Evolutionary conservation across 2,888 invertebrate species (phyloP).

Genomic region (Papilio elwesi): DNA sequence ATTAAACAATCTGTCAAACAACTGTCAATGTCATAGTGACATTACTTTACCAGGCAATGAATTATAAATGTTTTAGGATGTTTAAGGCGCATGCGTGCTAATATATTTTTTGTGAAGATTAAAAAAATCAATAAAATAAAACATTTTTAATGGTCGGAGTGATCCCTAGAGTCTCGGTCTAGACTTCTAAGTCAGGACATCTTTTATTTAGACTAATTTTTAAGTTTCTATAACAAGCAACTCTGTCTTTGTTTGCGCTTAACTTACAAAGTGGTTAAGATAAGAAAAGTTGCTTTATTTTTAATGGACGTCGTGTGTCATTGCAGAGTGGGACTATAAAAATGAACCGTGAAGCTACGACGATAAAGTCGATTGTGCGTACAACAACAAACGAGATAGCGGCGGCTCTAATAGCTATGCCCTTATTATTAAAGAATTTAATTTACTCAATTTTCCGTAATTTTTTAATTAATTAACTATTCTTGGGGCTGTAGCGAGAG

Average conservation of each 20-base stretch:
- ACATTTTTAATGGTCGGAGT: background rate
- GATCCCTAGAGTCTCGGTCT: constrained; percentile 1
- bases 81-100: background rate
- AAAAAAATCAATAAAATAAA: background rate
- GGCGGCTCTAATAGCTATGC: background rate
- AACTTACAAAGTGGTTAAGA: background rate
- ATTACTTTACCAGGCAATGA: background rate
- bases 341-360: constrained; percentile 17
- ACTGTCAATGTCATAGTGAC: constrained; percentile 15
- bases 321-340: constrained; percentile 24
- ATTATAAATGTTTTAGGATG: background rate
- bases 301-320: constrained; percentile 39
- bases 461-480: background rate
- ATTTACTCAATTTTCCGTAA: background rate
- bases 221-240: background rate
- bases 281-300: constrained; percentile 1
- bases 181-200: background rate
- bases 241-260: background rate
- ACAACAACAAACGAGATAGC: background rate
- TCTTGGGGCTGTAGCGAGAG: background rate
- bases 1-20: background rate
- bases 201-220: background rate
- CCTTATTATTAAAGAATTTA: background rate
- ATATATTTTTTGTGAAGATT: background rate
- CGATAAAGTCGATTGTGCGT: constrained; percentile 37